Evolutionary conservation across 2,888 invertebrate species (phyloP), one percentile per base, ranked within the genome.

Genomic region (Crossocerus cetratus): DNA sequence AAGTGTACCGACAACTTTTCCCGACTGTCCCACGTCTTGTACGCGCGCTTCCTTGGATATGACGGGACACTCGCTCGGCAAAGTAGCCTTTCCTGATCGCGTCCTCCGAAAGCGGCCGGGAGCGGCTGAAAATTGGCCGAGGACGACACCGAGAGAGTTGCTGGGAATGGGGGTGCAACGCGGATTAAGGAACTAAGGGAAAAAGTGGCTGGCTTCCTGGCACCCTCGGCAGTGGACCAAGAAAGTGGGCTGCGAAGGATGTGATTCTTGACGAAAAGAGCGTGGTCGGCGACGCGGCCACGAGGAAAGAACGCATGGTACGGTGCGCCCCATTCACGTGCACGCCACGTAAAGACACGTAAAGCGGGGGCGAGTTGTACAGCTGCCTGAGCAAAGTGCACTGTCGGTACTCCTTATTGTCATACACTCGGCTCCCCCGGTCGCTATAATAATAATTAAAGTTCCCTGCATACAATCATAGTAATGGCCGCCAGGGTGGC

Each of bases 391-490:
- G 69, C 56, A 70, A 77, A 74, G 65, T 69, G 60, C 63, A 54
- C 59, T 16, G 49, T 23, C 68, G 76, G 62, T 69, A 65, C 69
- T 72, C 70, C 64, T 81, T 71, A 79, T 77, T 69, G 81, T 81
- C 74, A 64, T 78, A 77, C 69, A 70, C 71, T 69, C 55, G 64
- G 60, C 62, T 53, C 69, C 58, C 54, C 49, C 64, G 45, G 62
- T 56, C 61, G 66, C 67, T 70, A 79, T 83, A 83, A 86, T 83
- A 82, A 87, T 85, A 84, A 87, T 87, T 85, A 86, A 85, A 87
- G 82, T 83, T 81, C 82, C 79, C 83, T 73, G 83, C 83, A 83
- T 81, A 86, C 85, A 87, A 86, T 87, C 86, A 86, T 84, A 86
- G 86, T 86, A 88, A 88, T 86, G 86, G 87, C 82, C 78, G 84